Percentiles rank a stretch among this genome's conserved stretches.
Conservation (phyloP, 2,113 vertebrate species). For the Steatornis caripensis region DNA sequence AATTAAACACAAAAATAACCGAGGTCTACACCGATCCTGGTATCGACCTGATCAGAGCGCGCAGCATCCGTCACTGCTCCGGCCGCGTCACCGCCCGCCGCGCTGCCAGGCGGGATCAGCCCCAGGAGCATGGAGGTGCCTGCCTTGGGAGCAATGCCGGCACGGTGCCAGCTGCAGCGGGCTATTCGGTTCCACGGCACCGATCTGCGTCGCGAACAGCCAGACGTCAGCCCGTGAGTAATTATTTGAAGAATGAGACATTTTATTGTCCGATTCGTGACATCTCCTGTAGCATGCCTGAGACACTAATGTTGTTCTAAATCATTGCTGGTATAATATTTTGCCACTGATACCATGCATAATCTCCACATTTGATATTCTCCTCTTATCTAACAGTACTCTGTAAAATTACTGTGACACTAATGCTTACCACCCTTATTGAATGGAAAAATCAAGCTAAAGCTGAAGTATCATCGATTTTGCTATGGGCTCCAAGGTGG, state of each 20-base stretch:
- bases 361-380: background rate
- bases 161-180: background rate
- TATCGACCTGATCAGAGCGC: background rate
- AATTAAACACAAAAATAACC: conserved; percentile 25
- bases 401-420: background rate
- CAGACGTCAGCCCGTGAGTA: background rate
- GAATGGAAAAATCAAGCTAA: conserved; percentile 7
- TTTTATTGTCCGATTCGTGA: background rate
- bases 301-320: background rate
- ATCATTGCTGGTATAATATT: background rate
- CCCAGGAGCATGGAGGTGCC: rapidly evolving
- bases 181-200: rapidly evolving
- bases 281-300: background rate
- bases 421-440: background rate
- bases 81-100: too few relatives aligned
- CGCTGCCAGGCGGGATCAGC: background rate
- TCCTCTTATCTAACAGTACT: background rate
- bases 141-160: rapidly evolving
- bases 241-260: background rate
- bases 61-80: background rate
- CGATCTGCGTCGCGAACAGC: background rate
- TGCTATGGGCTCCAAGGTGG: background rate
- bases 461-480: conserved; percentile 4
- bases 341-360: background rate
- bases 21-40: background rate